phyloP scores from a whole-genome alignment of 2,797 vertebrate species.

The Steatocranus sp. region DNA sequence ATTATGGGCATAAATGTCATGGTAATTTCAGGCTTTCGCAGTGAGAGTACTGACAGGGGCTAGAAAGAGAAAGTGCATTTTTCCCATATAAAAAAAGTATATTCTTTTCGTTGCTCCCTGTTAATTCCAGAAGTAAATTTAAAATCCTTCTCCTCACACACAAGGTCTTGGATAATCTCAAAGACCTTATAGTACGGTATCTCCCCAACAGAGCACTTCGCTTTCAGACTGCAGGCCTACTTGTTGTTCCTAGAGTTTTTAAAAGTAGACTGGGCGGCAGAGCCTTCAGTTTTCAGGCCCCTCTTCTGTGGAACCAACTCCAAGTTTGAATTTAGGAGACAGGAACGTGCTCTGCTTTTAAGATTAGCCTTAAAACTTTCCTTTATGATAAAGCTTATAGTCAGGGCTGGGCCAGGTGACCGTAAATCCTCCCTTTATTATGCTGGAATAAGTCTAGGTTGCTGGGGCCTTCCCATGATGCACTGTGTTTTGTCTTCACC shows the following conservation, averaged over 20 bases:
- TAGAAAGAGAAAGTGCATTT: not conserved
- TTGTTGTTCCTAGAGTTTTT: not conserved
- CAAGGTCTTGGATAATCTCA: not conserved
- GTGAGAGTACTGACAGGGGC: not conserved
- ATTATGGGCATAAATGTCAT: not conserved
- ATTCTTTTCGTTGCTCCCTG: not conserved
- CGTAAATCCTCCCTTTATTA: not conserved
- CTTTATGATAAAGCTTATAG: not conserved
- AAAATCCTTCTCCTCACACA: not conserved
- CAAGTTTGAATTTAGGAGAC: not conserved
- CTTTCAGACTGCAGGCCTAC: not conserved
- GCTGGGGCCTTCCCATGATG: not conserved
- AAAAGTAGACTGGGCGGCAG: not conserved
- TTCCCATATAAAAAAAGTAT: not conserved
- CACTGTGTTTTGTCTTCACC: not conserved
- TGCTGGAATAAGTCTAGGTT: not conserved
- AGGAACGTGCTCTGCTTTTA: not conserved
- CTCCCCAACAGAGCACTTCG: not conserved
- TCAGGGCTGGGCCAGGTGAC: not conserved
- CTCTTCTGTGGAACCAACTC: not conserved
- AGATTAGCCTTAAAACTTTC: not conserved
- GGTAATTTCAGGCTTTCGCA: not conserved
- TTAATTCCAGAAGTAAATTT: not conserved
- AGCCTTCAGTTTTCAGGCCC: not conserved
- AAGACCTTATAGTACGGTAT: not conserved